Base-by-base conservation (phyloP, 2,888 invertebrate genomes). In the Quadroppia sp. region DNA sequence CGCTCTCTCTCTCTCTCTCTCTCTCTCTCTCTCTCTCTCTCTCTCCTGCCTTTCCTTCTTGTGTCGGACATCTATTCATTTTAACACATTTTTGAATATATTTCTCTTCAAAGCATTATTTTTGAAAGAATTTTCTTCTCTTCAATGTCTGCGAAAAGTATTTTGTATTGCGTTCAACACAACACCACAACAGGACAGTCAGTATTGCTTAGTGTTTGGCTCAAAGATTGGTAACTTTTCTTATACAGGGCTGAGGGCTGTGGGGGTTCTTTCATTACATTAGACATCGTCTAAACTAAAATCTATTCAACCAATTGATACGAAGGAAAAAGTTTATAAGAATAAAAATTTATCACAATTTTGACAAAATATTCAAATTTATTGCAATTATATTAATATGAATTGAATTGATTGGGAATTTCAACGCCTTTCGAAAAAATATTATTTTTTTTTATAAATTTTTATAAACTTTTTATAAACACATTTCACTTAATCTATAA, bases 231-330 rank as follows among this genome's bases (percentile, higher is more conserved):
- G 6, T 2, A 45, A 2, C 45, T 45, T 45, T 45, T 45, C 45
- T 45, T 36, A 36, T 36, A 9, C 9, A 36, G 36, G 36, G 36
- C 36, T 50, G 50, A 50, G 50, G 50, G 17, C 20, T 50, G 64
- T 64, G 64, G 64, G 64, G 64, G 32, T 32, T 40, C 64, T 64
- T 64, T 64, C 64, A 64, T 64, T 64, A 64, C n/a, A 40, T 40
- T 40, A 40, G 36, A 64, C 40, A n/a, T 20, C 64, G 64, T 64
- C 40, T 64, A 7, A 25, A 23, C 25, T 23, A 9, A 53, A 53
- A 25, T 17, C 20, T 53, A 53, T 53, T 53, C 53, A 53, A 53
- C 23, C 23, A 13, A 53, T 25, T 7, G 15, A 11, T 45, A 11
- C 11, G 15, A 45, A 36, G 36, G 6, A 36, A 36, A 36, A 36